Evolutionary conservation across 2,113 vertebrate species (phyloP).

Genomic region (Uropsilus gracilis): DNA sequence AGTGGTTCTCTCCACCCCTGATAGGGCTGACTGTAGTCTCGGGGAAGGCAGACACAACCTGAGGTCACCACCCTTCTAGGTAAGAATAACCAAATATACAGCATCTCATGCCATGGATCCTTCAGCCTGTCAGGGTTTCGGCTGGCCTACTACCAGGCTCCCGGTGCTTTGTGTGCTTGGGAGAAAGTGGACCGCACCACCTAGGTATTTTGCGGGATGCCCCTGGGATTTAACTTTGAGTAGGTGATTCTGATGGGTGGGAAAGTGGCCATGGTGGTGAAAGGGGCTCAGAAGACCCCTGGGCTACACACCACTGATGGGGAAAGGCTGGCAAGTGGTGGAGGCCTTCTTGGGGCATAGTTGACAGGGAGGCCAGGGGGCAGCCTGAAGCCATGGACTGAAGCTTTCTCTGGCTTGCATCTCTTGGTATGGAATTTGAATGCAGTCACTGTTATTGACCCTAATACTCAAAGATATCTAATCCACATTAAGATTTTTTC

Average conservation of each 20-base stretch:
- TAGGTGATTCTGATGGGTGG: too few species aligned
- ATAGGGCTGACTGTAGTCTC: background rate
- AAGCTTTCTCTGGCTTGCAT: background rate
- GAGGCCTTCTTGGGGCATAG: accelerated
- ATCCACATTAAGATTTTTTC: background rate
- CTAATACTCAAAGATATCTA: background rate
- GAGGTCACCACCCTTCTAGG: background rate
- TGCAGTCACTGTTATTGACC: background rate
- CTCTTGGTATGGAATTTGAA: background rate
- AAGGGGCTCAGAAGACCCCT: background rate
- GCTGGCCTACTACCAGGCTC: background rate
- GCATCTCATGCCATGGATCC: background rate
- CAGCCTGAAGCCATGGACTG: accelerated
- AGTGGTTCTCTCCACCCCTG: background rate
- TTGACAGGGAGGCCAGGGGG: background rate
- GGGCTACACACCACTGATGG: background rate
- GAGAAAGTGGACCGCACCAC: background rate
- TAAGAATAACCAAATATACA: background rate
- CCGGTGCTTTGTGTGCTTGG: background rate
- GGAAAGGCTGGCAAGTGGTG: background rate
- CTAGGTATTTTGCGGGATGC: background rate
- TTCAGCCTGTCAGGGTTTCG: background rate
- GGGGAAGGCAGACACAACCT: background rate
- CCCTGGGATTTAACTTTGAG: background rate
- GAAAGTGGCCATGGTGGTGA: background rate